phyloP scores from a whole-genome alignment of 2,797 vertebrate species.

The Rousettus madagascariensis region DNA sequence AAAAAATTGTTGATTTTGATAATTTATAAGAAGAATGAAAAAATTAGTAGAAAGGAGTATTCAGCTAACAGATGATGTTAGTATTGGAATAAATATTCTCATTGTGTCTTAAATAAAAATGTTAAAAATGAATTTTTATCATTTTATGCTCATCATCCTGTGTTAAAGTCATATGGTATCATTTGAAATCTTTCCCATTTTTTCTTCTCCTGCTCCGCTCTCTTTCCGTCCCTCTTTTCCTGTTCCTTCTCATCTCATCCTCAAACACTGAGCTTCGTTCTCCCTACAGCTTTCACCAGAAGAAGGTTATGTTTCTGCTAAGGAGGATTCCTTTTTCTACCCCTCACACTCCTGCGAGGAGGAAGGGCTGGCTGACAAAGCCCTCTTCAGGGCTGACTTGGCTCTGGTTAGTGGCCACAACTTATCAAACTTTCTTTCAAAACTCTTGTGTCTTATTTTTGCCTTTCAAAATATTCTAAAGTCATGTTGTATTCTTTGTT shows the following conservation, averaged over 20 bases:
- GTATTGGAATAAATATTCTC: not conserved
- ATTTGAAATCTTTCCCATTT: not conserved
- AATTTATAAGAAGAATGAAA: conserved; percentile 19
- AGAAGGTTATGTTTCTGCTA: conserved; percentile 92
- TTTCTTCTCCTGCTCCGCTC: not conserved
- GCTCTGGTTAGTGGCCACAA: conserved; percentile 92
- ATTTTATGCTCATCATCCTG: not conserved
- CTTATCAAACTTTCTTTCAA: conserved; percentile 73
- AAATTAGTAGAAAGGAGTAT: not conserved
- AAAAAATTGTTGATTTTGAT: not conserved
- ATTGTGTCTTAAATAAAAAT: not conserved
- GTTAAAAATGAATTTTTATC: not conserved
- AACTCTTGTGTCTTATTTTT: conserved; percentile 34
- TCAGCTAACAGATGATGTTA: not conserved
- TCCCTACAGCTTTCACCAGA: conserved; percentile 94
- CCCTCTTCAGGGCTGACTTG: conserved; percentile 94
- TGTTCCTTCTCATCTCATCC: conserved; percentile 80
- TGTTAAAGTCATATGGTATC: conserved; percentile 21
- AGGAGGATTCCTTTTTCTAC: conserved; percentile 92
- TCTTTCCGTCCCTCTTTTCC: not conserved
- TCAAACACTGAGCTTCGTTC: conserved; percentile 83
- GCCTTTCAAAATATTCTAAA: conserved; percentile 50
- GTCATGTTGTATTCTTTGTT: conserved; percentile 59
- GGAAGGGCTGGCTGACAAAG: conserved; percentile 89
- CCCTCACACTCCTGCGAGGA: conserved; percentile 89